Evolutionary conservation across 2,797 vertebrate species (phyloP), one percentile per base, ranked within the genome.

Genomic region (Staurois parvus): DNA sequence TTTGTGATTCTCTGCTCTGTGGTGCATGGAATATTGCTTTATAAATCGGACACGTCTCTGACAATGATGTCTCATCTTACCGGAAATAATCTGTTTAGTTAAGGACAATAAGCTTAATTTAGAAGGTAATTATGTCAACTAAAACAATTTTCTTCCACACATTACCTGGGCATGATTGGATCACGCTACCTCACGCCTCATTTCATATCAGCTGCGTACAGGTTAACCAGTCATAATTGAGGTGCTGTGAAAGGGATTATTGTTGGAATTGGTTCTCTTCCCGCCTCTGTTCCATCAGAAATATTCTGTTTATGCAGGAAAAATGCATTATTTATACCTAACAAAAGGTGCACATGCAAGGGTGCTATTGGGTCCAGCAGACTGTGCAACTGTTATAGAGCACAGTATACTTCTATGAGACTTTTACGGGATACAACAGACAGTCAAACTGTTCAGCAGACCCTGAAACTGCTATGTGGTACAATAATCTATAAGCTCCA

Each of bases 71-170:
- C 81, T 86, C 80, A 83, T 86, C 75, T 86, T 59, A 83, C 85
- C n/a, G 85, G 79, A 86, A 83, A 86, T 86, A 86, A 86, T 86
- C 80, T 24, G 28, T 77, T 86, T 86, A 86, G 85, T 79, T 76
- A 83, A 83, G 80, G 85, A 79, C 80, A 86, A 86, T 86, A 86
- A 67, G 81, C 74, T 74, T 86, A 66, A 86, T 86, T 86, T 83
- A 86, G 75, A 78, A 86, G 69, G 80, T 81, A 86, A 86, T 86
- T 86, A 79, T 83, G 80, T 79, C 75, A 73, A 70, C 68, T 83
- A 67, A 86, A 86, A 86, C 85, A 83, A 86, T 86, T 76, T 48
- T 81, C 64, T 68, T 68, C 66, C 75, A 72, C 79, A 78, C 75
- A 83, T 83, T 86, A 86, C 85, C 85, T 86, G 85, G 72, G 85